Evolutionary conservation across 2,888 invertebrate genomes (phyloP).

Genomic region (Cryptocephalus primarius): DNA sequence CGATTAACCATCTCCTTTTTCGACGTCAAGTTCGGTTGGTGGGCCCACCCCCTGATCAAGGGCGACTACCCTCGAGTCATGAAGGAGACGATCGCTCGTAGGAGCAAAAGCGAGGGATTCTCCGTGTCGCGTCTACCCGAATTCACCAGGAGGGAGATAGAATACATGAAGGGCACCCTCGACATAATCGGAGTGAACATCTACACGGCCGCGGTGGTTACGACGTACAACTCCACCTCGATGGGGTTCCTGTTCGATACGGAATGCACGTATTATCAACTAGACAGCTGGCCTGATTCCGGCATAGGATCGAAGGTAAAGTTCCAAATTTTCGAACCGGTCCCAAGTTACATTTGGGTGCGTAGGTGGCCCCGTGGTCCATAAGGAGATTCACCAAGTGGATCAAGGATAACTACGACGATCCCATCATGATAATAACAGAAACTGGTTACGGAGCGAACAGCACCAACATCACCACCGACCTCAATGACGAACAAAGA

Average conservation of each 20-base stretch:
- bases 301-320: not conserved
- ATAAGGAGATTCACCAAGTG: not conserved
- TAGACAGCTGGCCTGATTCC: not conserved
- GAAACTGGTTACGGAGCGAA: not conserved
- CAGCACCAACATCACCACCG: not conserved
- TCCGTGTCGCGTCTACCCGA: slow-evolving; percentile 49
- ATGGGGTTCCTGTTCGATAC: not conserved
- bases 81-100: slow-evolving; percentile 44
- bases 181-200: slow-evolving; percentile 69
- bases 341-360: not conserved
- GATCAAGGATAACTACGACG: slow-evolving; percentile 2
- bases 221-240: not conserved
- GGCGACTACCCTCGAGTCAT: slow-evolving; percentile 59
- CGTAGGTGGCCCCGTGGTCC: not conserved
- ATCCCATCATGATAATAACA: slow-evolving; percentile 4
- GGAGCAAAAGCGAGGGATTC: slow-evolving; percentile 38
- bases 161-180: slow-evolving; percentile 46
- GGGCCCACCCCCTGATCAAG: slow-evolving; percentile 47
- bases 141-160: slow-evolving; percentile 49
- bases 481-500: slow-evolving; percentile 1
- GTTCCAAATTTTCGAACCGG: not conserved
- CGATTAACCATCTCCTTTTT: not conserved
- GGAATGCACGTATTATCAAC: not conserved
- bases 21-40: slow-evolving; percentile 15
- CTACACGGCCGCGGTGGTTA: slow-evolving; percentile 44